Evolutionary conservation across 2,888 invertebrate species (phyloP), one percentile per base, ranked within the genome.

Genomic region (Hypolimnas misippus): DNA sequence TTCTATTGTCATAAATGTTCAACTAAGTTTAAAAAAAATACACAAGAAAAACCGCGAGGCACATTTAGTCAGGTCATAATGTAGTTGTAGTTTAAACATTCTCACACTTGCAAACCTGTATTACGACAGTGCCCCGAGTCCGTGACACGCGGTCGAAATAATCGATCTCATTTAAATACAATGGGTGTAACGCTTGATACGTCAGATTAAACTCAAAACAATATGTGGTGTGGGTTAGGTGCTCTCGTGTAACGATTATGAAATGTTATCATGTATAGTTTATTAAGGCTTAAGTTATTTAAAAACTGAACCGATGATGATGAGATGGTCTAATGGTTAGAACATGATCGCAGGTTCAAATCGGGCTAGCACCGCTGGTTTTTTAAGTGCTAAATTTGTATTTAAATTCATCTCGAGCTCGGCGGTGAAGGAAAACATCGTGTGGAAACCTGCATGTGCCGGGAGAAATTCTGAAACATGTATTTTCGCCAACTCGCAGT

Each of bases 91-190:
- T 12, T 10, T 19, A 46, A 5, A 51, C 31, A 33, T 51, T 16
- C 53, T 49, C 44, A 46, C 49, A 54, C 42, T 55, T 55, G 55
- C 29, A 50, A 61, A 50, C 31, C 19, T 12, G 19, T n/a, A n/a
- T 61, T 55, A 56, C 50, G 42, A 61, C 12, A 50, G 25, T n/a
- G n/a, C n/a, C n/a, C n/a, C 42, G 44, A 52, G 52, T 51, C 52
- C 46, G 56, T 60, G 57, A 61, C 61, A 61, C 54, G 51, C 35
- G 60, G 49, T 31, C 59, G 44, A 56, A 60, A 60, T 60, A 49
- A 61, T 52, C 49, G 35, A 16, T 51, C 60, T 52, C 12, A 63
- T 66, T 66, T 66, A 60, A 60, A 66, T 66, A 66, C 66, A 66
- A 66, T 66, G 49, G 29, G 42, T 12, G 50, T 55, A 52, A 29